These are phyloP conservation scores for Chalcis sispes DNA, from an alignment of 2,888 invertebrate species.

Conservation along the genomic window DNA sequence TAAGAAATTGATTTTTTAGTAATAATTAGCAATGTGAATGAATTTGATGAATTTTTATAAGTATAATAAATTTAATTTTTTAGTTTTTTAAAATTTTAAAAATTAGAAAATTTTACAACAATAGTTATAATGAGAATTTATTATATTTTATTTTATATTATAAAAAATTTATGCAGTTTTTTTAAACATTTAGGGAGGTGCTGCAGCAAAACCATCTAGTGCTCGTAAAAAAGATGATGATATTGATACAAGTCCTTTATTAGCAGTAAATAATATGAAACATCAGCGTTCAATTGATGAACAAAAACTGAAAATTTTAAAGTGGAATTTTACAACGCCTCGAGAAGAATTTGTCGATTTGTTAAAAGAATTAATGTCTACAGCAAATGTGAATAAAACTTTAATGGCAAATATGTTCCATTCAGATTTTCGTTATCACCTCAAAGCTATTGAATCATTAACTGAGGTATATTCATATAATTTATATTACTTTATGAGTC, in stretches of 20 bases:
- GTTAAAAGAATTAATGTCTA: constrained; percentile 92
- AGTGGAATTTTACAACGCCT: constrained; percentile 97
- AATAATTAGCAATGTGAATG: background rate
- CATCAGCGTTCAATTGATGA: constrained; percentile 96
- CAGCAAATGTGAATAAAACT: constrained; percentile 91
- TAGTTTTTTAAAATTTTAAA: background rate
- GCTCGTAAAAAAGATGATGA: constrained; percentile 90
- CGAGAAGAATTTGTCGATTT: constrained; percentile 96
- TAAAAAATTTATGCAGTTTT: background rate
- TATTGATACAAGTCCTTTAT: constrained; percentile 82
- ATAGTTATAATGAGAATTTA: background rate
- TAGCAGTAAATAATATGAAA: constrained; percentile 90
- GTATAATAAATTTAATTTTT: background rate
- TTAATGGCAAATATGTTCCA: constrained; percentile 96
- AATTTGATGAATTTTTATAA: background rate
- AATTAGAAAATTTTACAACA: too few species aligned
- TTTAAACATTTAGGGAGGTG: constrained; percentile 57
- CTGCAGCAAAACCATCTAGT: constrained; percentile 66
- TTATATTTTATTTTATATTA: background rate
- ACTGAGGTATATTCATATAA: constrained; percentile 79
- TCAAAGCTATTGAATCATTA: constrained; percentile 95
- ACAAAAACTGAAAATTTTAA: constrained; percentile 92
- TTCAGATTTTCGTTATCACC: constrained; percentile 93
- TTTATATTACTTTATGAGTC: background rate
- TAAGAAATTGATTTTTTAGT: constrained; percentile 44